Evolutionary conservation across 1,140 invertebrate genomes (phyloP).

Genomic region (Eupristina koningsbergeri): DNA sequence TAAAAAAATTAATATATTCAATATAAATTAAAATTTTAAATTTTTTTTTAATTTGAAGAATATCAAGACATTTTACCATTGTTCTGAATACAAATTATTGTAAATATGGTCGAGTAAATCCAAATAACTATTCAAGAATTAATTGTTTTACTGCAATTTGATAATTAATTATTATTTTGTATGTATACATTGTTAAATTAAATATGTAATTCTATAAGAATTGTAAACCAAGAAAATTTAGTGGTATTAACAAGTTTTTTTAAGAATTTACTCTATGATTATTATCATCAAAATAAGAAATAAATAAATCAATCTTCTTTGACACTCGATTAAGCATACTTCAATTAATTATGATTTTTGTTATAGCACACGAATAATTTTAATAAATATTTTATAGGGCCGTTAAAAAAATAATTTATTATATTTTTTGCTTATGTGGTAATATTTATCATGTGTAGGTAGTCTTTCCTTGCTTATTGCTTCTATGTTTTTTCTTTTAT

Average conservation of each 20-base stretch:
- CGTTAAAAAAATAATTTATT: background rate
- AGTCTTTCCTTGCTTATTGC: constrained; percentile 32
- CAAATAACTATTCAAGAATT: no score
- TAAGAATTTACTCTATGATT: background rate
- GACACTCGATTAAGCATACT: no score
- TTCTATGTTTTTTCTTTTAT: constrained; percentile 32
- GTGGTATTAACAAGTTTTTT: no score
- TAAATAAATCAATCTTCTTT: no score
- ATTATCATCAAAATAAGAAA: background rate
- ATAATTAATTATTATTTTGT: background rate
- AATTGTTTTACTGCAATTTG: background rate
- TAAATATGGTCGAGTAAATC: no score
- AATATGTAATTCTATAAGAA: background rate
- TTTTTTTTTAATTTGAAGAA: no score
- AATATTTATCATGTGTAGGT: constrained; percentile 4
- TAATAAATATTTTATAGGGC: no score
- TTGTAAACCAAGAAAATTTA: no score
- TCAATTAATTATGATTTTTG: no score
- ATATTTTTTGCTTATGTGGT: background rate
- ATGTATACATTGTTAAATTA: background rate
- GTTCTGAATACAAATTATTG: no score
- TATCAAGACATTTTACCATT: no score
- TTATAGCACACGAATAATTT: no score
- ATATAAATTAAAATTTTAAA: background rate
- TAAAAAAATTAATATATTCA: background rate